phyloP scores from a whole-genome alignment of 2,888 invertebrate genomes.

The Melieria crassipennis region DNA sequence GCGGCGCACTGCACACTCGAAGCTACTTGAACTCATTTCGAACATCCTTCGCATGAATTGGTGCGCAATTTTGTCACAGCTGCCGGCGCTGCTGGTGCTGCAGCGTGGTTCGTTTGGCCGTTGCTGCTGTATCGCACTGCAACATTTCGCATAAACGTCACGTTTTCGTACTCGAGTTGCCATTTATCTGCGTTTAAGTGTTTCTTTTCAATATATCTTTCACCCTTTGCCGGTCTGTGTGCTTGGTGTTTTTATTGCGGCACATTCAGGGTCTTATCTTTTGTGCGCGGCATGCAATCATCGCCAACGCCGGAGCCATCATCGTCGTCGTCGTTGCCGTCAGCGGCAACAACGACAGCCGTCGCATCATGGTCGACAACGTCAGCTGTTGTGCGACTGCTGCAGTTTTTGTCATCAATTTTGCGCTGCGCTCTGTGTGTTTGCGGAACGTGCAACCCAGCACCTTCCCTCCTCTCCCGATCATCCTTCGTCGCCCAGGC shows the following conservation, averaged over 20 bases:
- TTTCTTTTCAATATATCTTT: slow-evolving; percentile 7
- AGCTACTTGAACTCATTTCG: no score
- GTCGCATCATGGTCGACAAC: slow-evolving; percentile 14
- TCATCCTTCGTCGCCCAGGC: no score
- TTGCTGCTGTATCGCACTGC: slow-evolving; percentile 14
- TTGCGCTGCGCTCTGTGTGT: slow-evolving; percentile 10
- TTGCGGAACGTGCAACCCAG: neutral
- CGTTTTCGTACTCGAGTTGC: slow-evolving; percentile 43
- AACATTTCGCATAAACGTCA: slow-evolving; percentile 39
- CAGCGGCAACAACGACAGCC: slow-evolving; percentile 16
- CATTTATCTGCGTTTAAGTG: slow-evolving; percentile 40
- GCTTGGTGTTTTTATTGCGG: neutral
- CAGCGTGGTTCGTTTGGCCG: slow-evolving; percentile 11
- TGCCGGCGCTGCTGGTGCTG: neutral
- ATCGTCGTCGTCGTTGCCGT: slow-evolving; percentile 20
- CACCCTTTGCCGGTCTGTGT: neutral
- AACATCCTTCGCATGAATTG: no score
- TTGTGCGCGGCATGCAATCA: slow-evolving; percentile 29
- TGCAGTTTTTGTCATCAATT: slow-evolving; percentile 31
- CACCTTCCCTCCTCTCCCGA: neutral
- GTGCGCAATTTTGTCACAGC: no score
- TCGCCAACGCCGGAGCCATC: slow-evolving; percentile 24
- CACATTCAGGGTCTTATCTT: slow-evolving; percentile 16
- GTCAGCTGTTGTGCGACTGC: slow-evolving; percentile 11
- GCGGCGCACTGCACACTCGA: no score